Evolutionary conservation across 2,888 invertebrate species (phyloP).

Genomic region (Glyphotaelius pellucidus): DNA sequence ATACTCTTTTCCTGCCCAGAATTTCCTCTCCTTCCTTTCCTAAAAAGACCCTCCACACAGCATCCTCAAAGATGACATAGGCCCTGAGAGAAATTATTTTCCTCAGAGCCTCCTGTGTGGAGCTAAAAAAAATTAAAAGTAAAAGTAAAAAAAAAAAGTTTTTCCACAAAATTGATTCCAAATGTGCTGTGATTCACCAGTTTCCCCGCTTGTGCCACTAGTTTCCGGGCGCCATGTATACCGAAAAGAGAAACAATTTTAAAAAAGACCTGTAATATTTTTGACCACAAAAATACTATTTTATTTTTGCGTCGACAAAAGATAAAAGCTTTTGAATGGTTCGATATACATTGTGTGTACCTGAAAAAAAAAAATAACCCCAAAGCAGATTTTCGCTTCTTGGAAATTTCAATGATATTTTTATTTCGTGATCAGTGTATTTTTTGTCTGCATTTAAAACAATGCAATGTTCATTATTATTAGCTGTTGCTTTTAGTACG

Average conservation of each 20-base stretch:
- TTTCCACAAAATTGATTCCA: too few relatives aligned
- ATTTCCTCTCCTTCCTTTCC: too few relatives aligned
- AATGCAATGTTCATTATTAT: conserved; percentile 11
- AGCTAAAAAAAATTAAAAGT: too few relatives aligned
- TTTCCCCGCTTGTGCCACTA: too few relatives aligned
- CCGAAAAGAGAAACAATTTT: neutral
- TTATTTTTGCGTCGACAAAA: neutral
- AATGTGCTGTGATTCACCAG: too few relatives aligned
- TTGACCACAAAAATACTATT: conserved; percentile 24
- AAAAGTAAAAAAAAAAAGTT: too few relatives aligned
- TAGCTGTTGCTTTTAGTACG: neutral
- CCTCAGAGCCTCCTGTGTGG: too few relatives aligned
- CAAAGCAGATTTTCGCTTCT: neutral
- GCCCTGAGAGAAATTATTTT: too few relatives aligned
- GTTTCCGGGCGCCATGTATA: too few relatives aligned
- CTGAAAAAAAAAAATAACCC: conserved; percentile 38
- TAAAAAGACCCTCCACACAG: too few relatives aligned
- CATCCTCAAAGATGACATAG: too few relatives aligned
- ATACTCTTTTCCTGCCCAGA: too few relatives aligned
- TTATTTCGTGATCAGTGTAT: neutral
- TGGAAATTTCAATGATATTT: neutral
- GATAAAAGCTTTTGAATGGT: neutral
- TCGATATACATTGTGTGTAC: conserved; percentile 17
- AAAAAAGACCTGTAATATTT: conserved; percentile 10
- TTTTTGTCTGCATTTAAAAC: neutral